These are phyloP conservation scores for Crotalus helleri DNA, from an alignment of 2,113 vertebrate genomes.

Conservation along the genomic window DNA sequence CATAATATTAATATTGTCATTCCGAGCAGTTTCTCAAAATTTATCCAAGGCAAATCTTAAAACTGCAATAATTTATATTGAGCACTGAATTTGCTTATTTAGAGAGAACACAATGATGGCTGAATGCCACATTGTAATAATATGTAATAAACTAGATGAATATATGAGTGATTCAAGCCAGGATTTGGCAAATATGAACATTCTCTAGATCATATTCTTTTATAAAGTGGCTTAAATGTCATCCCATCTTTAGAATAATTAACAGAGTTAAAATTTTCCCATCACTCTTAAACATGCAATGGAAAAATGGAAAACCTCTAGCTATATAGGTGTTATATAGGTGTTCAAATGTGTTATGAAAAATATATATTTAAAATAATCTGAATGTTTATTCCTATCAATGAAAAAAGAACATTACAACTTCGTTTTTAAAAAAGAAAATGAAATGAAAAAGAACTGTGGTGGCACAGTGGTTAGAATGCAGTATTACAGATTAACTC, in stretches of 20 bases:
- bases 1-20: background rate
- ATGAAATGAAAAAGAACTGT: background rate
- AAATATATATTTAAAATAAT: background rate
- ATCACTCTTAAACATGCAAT: background rate
- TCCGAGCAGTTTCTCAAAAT: background rate
- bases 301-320: background rate
- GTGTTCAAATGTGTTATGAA: background rate
- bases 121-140: background rate
- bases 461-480: background rate
- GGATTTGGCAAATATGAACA: background rate
- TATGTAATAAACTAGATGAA: slow-evolving; percentile 2
- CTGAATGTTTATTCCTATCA: background rate
- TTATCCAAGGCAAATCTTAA: background rate
- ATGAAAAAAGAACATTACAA: background rate
- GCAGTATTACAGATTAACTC: background rate
- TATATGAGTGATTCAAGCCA: background rate
- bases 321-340: background rate
- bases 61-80: slow-evolving; percentile 1
- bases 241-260: background rate
- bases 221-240: background rate
- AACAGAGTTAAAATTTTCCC: background rate
- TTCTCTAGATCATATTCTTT: background rate
- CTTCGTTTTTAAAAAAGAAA: background rate
- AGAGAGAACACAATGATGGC: background rate
- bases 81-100: background rate